Evolutionary conservation across 2,797 vertebrate genomes (phyloP), one percentile per base, ranked within the genome.

Genomic region (Streptopelia turtur): DNA sequence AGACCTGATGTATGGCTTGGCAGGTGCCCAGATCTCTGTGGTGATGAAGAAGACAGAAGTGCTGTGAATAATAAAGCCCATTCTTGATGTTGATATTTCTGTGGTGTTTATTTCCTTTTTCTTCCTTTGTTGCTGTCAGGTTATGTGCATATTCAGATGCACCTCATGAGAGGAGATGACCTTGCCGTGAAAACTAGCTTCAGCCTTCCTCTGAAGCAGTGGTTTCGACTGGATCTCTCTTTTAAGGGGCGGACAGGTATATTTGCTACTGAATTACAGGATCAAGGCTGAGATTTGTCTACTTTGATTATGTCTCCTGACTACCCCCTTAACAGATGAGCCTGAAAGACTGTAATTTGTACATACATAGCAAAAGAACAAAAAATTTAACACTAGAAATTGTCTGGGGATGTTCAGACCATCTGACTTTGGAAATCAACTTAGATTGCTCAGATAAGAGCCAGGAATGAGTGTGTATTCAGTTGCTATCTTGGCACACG

Each of bases 211-310:
- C 97, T 98, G 93, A 95, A 97, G 95, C 98, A 98, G 66, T 99
- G 99, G 99, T 98, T 99, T 93, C 98, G 98, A 70, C 97, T 99
- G 77, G 99, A 99, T 95, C 92, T 99, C 85, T 98, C 98, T 80
- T 97, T 99, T 86, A 97, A 95, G 20, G n/a, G 97, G 98, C 83
- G 98, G 98, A 87, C 97, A 98, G 99, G 99, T 99, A 98, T 15
- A 33, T 6, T 1, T 87, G 59, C 41, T 68, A 13, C 45, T 64
- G 25, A 57, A 37, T 71, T 66, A 55, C 9, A 47, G 43, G 27
- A 57, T 68, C 60, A 60, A 23, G 43, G 13, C 60, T 52, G 55
- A 57, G 23, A 50, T 41, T 57, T 41, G 13, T 82, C 27, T 56
- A 2, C 66, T 64, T 76, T 52, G 11, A 59, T 86, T 83, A 24